Percentiles rank a stretch among this genome's conserved stretches.
phyloP scores from a whole-genome alignment of 2,888 invertebrate species.

The Fabriciana adippe region DNA sequence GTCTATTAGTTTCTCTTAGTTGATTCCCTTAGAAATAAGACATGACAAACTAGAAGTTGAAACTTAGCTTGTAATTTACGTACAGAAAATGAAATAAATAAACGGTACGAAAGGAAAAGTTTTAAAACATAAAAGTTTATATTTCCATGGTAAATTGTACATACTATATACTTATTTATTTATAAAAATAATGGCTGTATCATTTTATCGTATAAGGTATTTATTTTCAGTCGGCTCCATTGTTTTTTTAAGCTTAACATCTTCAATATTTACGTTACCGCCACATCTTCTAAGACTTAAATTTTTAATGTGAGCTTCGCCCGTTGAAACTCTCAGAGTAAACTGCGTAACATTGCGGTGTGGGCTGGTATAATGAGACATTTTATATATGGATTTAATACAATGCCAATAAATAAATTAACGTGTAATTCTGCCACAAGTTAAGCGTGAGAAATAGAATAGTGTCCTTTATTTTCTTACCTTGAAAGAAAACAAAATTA shows the following conservation, averaged over 20 bases:
- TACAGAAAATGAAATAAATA: no score
- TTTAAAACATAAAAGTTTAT: no score
- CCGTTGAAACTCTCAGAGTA: slow-evolving; percentile 39
- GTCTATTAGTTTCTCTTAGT: no score
- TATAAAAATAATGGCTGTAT: slow-evolving; percentile 7
- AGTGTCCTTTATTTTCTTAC: background rate
- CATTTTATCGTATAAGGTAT: slow-evolving; percentile 18
- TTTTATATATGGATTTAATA: slow-evolving; percentile 14
- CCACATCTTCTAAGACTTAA: slow-evolving; percentile 43
- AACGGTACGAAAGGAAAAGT: no score
- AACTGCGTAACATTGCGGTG: slow-evolving; percentile 37
- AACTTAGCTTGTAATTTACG: no score
- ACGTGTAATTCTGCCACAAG: background rate
- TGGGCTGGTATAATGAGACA: slow-evolving; percentile 38
- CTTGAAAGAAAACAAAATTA: no score
- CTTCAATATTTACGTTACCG: slow-evolving; percentile 46
- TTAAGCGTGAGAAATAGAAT: background rate
- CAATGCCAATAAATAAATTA: background rate
- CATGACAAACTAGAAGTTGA: no score
- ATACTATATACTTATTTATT: background rate
- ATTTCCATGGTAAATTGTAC: background rate
- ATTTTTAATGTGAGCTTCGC: slow-evolving; percentile 48
- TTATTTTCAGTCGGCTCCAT: slow-evolving; percentile 32
- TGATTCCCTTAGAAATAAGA: no score
- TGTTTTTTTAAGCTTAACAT: slow-evolving; percentile 40